A percentile compares a stretch with the other conserved stretches of the same genome.
Conservation (phyloP, 1,140 invertebrate genomes). For the Tetramorium parvispinum region DNA sequence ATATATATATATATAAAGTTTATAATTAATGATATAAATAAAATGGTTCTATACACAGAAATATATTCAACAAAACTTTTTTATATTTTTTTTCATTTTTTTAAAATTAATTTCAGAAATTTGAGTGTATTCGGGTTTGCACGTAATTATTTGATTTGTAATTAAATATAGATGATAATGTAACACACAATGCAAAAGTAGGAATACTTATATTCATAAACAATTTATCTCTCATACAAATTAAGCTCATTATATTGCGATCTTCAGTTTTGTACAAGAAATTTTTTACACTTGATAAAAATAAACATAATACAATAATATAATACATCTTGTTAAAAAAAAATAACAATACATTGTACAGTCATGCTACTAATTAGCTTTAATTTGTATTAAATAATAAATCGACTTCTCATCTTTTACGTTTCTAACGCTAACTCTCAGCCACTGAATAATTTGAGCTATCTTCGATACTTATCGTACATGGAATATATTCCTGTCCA, state of each 20-base stretch:
- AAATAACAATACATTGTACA: background rate
- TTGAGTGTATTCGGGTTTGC: too few relatives aligned
- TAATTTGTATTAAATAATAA: background rate
- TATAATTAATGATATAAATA: too few relatives aligned
- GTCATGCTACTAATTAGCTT: background rate
- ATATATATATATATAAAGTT: too few relatives aligned
- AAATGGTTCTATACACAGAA: too few relatives aligned
- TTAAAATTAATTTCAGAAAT: too few relatives aligned
- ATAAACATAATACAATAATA: background rate
- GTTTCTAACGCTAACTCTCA: conserved; percentile 71
- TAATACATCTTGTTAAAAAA: background rate
- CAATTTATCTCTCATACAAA: background rate
- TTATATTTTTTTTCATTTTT: too few relatives aligned
- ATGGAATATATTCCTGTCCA: conserved; percentile 77
- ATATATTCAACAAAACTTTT: too few relatives aligned
- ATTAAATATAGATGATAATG: background rate
- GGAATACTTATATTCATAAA: background rate
- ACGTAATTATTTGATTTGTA: background rate
- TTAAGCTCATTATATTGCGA: background rate
- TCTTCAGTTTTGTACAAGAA: background rate
- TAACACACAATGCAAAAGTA: background rate
- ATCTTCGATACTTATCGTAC: conserved; percentile 74
- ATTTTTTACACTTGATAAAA: background rate
- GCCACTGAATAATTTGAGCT: conserved; percentile 69
- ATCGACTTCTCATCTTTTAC: background rate